These are phyloP conservation scores for Butorides virescens DNA, from an alignment of 2,113 vertebrate genomes.

Conservation along the genomic window DNA sequence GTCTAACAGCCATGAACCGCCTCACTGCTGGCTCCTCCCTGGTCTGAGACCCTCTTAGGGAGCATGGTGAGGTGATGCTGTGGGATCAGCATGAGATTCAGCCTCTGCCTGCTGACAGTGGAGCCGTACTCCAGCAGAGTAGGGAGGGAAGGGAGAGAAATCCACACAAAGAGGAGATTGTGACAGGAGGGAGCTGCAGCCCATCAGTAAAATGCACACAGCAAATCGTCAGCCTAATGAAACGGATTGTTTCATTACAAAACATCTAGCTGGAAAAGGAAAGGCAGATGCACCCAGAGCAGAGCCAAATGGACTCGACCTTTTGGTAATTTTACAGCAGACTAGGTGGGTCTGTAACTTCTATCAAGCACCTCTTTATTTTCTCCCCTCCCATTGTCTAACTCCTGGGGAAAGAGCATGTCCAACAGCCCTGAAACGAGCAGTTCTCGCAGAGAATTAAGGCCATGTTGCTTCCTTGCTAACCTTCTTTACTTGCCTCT, in stretches of 20 bases:
- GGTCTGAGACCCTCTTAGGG: not conserved
- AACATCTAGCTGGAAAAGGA: not conserved
- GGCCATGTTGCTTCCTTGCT: not conserved
- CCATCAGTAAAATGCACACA: not conserved
- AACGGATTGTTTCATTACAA: not conserved
- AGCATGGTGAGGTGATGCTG: not conserved
- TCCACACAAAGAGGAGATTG: not conserved
- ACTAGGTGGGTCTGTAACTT: not conserved
- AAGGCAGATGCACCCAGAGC: not conserved
- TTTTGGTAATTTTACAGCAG: not conserved
- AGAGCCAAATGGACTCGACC: not conserved
- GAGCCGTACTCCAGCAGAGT: not conserved
- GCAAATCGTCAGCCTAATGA: not conserved
- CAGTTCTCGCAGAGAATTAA: not conserved
- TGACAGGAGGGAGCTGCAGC: not conserved
- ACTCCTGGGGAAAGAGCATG: not conserved
- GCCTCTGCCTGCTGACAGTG: not conserved
- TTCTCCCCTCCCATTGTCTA: not conserved
- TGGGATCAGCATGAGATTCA: not conserved
- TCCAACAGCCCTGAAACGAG: not conserved
- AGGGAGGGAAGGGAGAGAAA: not conserved
- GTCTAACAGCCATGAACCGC: not conserved
- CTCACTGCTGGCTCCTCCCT: not conserved
- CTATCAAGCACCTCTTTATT: not conserved
- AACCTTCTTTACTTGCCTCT: not conserved